Evolutionary conservation across 2,113 vertebrate species (phyloP), one percentile per base, ranked within the genome.

Genomic region (Takifugu flavidus): DNA sequence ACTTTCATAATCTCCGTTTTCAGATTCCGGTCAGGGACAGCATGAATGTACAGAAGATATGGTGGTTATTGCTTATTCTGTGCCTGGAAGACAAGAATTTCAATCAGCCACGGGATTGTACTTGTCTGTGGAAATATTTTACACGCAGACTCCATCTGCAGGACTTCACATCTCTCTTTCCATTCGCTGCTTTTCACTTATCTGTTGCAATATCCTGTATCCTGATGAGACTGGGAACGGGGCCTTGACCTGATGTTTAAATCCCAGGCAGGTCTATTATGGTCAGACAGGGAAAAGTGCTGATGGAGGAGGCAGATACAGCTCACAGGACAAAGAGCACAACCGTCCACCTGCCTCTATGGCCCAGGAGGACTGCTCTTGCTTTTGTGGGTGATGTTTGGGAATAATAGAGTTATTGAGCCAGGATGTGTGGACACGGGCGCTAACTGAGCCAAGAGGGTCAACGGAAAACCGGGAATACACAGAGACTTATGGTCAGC

Each of bases 161-260:
- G 62, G 51, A 61, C 67, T 52, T 28, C 75, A 70, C 75, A 66
- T 76, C 59, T 56, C 70, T 78, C 63, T 66, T 57, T 85, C 75
- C 70, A 57, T 66, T 75, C 47, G 75, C 75, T 77, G 44, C 51
- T 71, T 53, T 74, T 81, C 85, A 83, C 86, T 83, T 83, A 87
- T 87, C 83, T 62, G 62, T 85, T 86, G 82, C 84, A 88, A 89
- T 88, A 86, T 88, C 86, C 87, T 86, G 80, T 79, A 57, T 77
- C 76, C 79, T 82, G 80, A 83, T 78, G 84, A 84, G 85, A 59
- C 59, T 59, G 66, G 69, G 55, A 66, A 72, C 67, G 27, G 49
- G 72, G 80, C 66, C 67, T 27, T 87, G 86, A 89, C 86, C 88
- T 71, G 61, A 67, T 44, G 79, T 81, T 86, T 87, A 89, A 88